Conservation (phyloP, 2,888 invertebrate genomes). For the Electrophaes corylata region DNA sequence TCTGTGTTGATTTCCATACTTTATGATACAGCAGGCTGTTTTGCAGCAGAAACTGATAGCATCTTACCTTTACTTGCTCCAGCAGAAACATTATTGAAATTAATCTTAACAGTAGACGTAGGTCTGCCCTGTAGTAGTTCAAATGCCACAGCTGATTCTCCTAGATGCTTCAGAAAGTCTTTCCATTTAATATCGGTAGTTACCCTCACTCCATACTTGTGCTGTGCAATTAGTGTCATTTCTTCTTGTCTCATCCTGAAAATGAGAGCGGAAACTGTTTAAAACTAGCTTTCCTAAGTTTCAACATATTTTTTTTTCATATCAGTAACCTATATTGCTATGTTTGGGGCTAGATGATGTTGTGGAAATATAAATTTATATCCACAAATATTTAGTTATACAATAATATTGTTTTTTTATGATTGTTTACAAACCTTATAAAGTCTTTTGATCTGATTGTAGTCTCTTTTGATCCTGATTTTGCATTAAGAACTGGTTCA, state of each 20-base stretch:
- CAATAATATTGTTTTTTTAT: not conserved
- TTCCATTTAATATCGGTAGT: slow-evolving; percentile 77
- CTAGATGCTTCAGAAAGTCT: slow-evolving; percentile 84
- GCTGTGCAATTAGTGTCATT: slow-evolving; percentile 87
- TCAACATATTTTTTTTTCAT: no score
- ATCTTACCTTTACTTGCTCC: slow-evolving; percentile 83
- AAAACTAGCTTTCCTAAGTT: not conserved
- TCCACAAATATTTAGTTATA: no score
- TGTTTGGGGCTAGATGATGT: no score
- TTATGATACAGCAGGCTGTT: no score
- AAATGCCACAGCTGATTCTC: slow-evolving; percentile 86
- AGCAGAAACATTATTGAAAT: slow-evolving; percentile 65
- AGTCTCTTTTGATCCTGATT: slow-evolving; percentile 80
- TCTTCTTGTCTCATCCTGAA: slow-evolving; percentile 85
- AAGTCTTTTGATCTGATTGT: slow-evolving; percentile 77
- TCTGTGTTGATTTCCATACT: no score
- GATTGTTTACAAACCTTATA: slow-evolving; percentile 63
- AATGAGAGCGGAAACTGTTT: slow-evolving; percentile 16
- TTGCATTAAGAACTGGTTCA: slow-evolving; percentile 85
- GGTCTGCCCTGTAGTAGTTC: slow-evolving; percentile 88
- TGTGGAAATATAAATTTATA: no score
- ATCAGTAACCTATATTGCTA: no score
- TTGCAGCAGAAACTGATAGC: no score
- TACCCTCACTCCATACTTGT: slow-evolving; percentile 86
- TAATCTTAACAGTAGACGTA: slow-evolving; percentile 84